Evolutionary conservation across 2,888 invertebrate species (phyloP).

Genomic region (Tribolium freemani): DNA sequence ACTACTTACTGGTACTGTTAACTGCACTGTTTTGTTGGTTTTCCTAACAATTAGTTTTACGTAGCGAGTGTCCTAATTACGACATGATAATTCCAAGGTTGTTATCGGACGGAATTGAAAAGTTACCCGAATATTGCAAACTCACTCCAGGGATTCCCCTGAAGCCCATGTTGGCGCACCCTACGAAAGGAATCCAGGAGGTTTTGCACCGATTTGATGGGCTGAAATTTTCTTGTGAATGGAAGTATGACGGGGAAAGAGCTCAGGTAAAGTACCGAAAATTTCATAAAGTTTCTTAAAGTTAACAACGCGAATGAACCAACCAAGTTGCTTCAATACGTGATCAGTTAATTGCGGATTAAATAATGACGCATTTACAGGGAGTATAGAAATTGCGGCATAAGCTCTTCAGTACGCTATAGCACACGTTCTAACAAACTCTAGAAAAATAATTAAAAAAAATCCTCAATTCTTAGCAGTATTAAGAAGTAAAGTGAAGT

Average conservation of each 20-base stretch:
- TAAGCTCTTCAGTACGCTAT: too few species aligned
- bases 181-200: constrained; percentile 94
- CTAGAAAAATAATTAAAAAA: too few species aligned
- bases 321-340: too few species aligned
- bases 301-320: too few species aligned
- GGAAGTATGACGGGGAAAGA: constrained; percentile 99
- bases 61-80: constrained; percentile 95
- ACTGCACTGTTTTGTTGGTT: constrained; percentile 10
- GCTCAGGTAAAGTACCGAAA: constrained; percentile 79
- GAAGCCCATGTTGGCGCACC: constrained; percentile 99
- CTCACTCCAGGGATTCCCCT: constrained; percentile 93
- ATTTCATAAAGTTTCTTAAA: too few species aligned
- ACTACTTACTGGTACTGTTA: constrained; percentile 87
- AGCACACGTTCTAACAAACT: too few species aligned
- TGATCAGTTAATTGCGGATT: too few species aligned
- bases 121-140: constrained; percentile 84
- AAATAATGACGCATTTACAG: too few species aligned
- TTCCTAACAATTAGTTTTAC: constrained; percentile 13
- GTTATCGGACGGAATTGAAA: constrained; percentile 80
- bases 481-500: too few species aligned
- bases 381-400: too few species aligned
- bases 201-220: constrained; percentile 81
- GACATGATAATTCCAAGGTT: constrained; percentile 86
- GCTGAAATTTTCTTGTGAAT: constrained; percentile 96
- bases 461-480: too few species aligned